Evolutionary conservation across 1,140 invertebrate species (phyloP).

Genomic region (Anastrepha ludens): DNA sequence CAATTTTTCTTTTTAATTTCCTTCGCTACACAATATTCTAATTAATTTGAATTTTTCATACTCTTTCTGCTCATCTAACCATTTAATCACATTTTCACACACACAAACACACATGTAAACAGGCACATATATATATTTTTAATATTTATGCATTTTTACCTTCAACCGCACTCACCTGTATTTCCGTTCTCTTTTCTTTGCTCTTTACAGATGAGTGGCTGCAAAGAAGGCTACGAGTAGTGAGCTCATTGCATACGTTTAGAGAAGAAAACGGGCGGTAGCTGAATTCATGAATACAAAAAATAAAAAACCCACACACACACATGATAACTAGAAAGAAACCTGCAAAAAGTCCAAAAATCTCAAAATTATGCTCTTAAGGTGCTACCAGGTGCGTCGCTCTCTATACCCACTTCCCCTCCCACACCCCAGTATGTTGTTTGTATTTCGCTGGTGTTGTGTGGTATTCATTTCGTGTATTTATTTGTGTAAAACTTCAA

Average conservation of each 20-base stretch:
- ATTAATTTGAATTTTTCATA: constrained; percentile 9
- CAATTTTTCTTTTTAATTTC: not conserved
- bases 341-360: not conserved
- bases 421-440: not conserved
- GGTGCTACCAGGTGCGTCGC: not conserved
- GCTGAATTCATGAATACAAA: no score
- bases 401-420: not conserved
- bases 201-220: constrained; percentile 59
- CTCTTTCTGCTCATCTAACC: not conserved
- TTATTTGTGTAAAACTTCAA: not conserved
- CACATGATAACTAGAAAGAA: no score
- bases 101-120: not conserved
- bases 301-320: no score
- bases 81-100: not conserved
- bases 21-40: not conserved
- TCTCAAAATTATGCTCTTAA: not conserved
- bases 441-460: no score
- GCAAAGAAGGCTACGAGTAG: constrained; percentile 59
- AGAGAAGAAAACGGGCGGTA: no score
- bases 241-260: constrained; percentile 67
- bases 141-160: constrained; percentile 1
- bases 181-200: constrained; percentile 7
- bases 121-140: not conserved
- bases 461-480: no score
- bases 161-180: not conserved